phyloP scores from a whole-genome alignment of 1,140 invertebrate genomes.

The Drosophila hydei region DNA sequence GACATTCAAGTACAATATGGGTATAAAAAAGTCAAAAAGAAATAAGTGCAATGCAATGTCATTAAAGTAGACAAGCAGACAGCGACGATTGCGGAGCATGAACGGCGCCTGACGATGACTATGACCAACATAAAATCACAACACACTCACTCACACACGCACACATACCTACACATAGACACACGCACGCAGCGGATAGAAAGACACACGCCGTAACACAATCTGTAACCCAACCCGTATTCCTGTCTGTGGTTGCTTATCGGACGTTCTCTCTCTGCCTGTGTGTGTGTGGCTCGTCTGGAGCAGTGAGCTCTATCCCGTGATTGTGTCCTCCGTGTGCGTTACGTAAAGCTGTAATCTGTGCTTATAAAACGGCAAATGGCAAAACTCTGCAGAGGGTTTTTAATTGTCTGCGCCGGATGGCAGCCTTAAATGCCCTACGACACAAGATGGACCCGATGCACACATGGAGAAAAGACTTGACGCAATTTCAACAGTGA shows the following conservation, averaged over 20 bases:
- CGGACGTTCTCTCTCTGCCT: constrained; percentile 35
- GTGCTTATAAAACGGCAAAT: constrained; percentile 81
- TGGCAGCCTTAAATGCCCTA: constrained; percentile 69
- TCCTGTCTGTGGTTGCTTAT: constrained; percentile 63
- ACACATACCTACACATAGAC: constrained; percentile 4
- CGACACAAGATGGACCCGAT: constrained; percentile 32
- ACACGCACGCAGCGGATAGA: constrained; percentile 4
- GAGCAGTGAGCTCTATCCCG: neutral
- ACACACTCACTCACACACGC: constrained; percentile 47
- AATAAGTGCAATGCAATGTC: constrained; percentile 80
- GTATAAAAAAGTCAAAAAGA: constrained; percentile 65
- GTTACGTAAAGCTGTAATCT: constrained; percentile 75
- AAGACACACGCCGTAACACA: constrained; percentile 24
- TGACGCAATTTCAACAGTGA: neutral
- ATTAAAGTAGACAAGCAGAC: constrained; percentile 77
- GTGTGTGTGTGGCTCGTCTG: constrained; percentile 43
- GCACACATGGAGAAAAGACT: constrained; percentile 15
- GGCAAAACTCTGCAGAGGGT: constrained; percentile 73
- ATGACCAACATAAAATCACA: constrained; percentile 77
- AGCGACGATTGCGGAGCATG: constrained; percentile 33
- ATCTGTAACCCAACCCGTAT: constrained; percentile 28
- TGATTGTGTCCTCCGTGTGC: constrained; percentile 45
- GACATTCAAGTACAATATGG: constrained; percentile 43
- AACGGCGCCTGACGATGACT: constrained; percentile 45
- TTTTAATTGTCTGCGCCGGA: constrained; percentile 80